Evolutionary conservation across 2,888 invertebrate species (phyloP).

Genomic region (Phalera bucephala): DNA sequence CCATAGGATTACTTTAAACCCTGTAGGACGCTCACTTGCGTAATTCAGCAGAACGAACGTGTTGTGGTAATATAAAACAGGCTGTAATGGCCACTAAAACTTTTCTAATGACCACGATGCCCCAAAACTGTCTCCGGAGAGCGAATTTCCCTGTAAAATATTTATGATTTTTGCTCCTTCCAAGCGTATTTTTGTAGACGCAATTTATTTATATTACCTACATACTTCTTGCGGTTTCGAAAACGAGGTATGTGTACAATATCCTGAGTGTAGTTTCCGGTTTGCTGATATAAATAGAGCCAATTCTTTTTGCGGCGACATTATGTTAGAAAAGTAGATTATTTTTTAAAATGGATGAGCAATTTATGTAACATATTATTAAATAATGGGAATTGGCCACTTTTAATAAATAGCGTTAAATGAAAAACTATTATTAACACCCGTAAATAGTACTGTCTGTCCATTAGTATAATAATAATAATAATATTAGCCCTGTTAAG

Average conservation of each 20-base stretch:
- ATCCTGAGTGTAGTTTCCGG: no score
- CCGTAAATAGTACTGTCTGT: no score
- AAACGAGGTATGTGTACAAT: neutral
- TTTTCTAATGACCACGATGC: slow-evolving; percentile 69
- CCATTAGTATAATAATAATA: no score
- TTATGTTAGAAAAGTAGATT: no score
- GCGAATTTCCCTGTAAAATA: slow-evolving; percentile 59
- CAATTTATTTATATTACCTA: slow-evolving; percentile 36
- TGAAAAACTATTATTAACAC: no score
- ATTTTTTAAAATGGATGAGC: no score
- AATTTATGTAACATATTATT: no score
- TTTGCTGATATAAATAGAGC: no score
- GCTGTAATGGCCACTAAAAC: slow-evolving; percentile 71
- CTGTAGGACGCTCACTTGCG: slow-evolving; percentile 33
- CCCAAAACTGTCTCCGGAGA: slow-evolving; percentile 69
- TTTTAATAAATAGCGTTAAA: no score
- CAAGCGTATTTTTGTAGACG: slow-evolving; percentile 37
- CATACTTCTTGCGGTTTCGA: slow-evolving; percentile 11
- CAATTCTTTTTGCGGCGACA: no score
- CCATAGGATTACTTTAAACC: slow-evolving; percentile 8
- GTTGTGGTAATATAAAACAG: slow-evolving; percentile 62
- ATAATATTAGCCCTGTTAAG: no score
- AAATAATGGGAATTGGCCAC: no score
- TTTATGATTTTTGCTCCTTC: slow-evolving; percentile 54
- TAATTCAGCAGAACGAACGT: slow-evolving; percentile 47